phyloP scores from a whole-genome alignment of 2,888 invertebrate species.

The Torymus aiolomorphi region DNA sequence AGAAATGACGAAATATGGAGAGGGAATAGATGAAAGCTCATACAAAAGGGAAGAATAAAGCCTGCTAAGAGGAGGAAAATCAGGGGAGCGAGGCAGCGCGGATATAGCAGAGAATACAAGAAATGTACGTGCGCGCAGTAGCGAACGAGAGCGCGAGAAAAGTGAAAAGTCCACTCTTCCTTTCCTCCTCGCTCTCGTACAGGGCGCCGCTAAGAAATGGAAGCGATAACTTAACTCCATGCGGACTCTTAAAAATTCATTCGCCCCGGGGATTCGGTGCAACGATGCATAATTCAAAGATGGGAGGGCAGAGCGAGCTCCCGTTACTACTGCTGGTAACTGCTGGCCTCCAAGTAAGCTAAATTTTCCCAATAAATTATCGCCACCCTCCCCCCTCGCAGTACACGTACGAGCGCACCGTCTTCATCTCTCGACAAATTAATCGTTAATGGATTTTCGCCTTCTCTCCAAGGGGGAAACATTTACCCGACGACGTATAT shows the following conservation, averaged over 20 bases:
- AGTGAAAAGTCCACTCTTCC: constrained; percentile 28
- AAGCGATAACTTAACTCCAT: constrained; percentile 50
- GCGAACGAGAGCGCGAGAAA: constrained; percentile 5
- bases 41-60: constrained; percentile 15
- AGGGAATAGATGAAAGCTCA: constrained; percentile 8
- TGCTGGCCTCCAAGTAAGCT: constrained; percentile 16
- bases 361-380: constrained; percentile 55
- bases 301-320: background rate
- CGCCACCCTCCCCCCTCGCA: background rate
- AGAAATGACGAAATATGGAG: constrained; percentile 17
- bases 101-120: constrained; percentile 5
- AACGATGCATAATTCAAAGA: constrained; percentile 49
- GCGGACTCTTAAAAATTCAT: constrained; percentile 56
- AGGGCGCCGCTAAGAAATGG: constrained; percentile 41
- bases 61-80: constrained; percentile 7
- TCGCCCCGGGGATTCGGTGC: constrained; percentile 43
- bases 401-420: background rate
- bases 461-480: constrained; percentile 5
- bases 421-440: constrained; percentile 48
- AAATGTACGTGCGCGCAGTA: constrained; percentile 8
- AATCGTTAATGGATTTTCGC: constrained; percentile 53
- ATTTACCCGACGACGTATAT: constrained; percentile 8
- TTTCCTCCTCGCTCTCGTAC: background rate
- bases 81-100: background rate
- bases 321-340: too few species aligned